phyloP scores from a whole-genome alignment of 2,113 vertebrate species.

The Pedionomus torquatus region DNA sequence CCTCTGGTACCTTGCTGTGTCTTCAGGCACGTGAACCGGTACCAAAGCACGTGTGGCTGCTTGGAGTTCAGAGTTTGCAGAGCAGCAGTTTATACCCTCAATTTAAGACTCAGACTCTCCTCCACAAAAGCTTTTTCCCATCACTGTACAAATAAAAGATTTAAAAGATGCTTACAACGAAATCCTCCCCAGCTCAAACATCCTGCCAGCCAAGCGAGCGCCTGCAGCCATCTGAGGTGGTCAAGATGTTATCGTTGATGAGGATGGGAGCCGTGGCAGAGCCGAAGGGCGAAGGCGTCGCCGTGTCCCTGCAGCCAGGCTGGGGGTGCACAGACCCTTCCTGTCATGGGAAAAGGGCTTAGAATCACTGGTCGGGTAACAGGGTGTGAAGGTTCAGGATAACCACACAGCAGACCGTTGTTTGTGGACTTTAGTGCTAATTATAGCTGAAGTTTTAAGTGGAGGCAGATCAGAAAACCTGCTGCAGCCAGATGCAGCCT shows the following conservation, averaged over 20 bases:
- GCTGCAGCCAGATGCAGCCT: neutral
- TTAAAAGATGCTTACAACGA: neutral
- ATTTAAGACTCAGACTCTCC: neutral
- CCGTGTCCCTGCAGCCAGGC: neutral
- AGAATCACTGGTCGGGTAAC: neutral
- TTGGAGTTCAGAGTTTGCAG: neutral
- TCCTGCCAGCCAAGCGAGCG: neutral
- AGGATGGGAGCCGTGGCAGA: neutral
- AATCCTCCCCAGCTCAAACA: neutral
- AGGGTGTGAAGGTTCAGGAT: neutral
- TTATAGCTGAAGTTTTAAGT: neutral
- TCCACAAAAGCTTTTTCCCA: neutral
- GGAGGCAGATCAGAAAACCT: neutral
- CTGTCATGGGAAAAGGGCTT: neutral
- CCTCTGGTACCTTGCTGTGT: neutral
- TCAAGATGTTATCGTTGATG: neutral
- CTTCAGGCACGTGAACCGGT: neutral
- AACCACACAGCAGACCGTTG: neutral
- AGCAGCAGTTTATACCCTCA: neutral
- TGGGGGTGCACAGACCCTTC: neutral
- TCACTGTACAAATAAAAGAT: neutral
- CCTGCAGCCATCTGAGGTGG: neutral
- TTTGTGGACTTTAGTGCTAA: neutral
- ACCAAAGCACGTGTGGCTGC: neutral
- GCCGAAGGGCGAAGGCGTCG: fast-evolving